Percentiles rank a stretch among this genome's conserved stretches.
phyloP scores from a whole-genome alignment of 2,113 vertebrate species.

The Mastomys natalensis region DNA sequence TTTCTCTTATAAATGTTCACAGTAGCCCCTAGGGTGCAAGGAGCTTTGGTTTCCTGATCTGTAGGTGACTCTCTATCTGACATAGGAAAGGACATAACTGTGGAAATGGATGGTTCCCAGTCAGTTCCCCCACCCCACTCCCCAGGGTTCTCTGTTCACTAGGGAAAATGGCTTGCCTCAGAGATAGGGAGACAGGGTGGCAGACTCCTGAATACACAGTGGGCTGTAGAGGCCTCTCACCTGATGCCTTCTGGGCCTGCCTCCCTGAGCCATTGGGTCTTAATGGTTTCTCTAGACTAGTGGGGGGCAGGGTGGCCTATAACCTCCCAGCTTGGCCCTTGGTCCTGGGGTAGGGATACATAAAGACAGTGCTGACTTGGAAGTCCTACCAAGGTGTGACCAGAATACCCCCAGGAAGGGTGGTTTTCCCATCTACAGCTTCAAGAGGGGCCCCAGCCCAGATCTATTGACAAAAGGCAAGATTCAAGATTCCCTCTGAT shows the following conservation, averaged over 20 bases:
- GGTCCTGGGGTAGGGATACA: neutral
- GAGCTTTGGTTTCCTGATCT: neutral
- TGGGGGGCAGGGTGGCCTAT: neutral
- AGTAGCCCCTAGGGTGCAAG: neutral
- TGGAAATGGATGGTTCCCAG: neutral
- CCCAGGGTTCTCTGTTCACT: neutral
- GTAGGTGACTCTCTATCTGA: neutral
- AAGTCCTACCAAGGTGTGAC: neutral
- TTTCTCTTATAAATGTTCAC: neutral
- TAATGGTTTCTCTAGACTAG: neutral
- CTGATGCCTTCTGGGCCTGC: neutral
- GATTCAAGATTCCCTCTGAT: neutral
- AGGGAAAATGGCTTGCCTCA: neutral
- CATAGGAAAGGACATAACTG: neutral
- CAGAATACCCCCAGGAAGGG: neutral
- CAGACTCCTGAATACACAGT: neutral
- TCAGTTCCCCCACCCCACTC: rapidly evolving
- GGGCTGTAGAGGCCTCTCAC: neutral
- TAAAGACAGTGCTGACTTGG: neutral
- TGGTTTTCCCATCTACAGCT: neutral
- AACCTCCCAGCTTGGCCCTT: neutral
- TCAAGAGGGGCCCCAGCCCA: neutral
- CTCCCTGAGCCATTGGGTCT: neutral
- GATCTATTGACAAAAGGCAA: neutral
- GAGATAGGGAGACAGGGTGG: rapidly evolving